These are phyloP conservation scores for Microtus pennsylvanicus DNA, from an alignment of 2,113 vertebrate genomes.

Conservation along the genomic window DNA sequence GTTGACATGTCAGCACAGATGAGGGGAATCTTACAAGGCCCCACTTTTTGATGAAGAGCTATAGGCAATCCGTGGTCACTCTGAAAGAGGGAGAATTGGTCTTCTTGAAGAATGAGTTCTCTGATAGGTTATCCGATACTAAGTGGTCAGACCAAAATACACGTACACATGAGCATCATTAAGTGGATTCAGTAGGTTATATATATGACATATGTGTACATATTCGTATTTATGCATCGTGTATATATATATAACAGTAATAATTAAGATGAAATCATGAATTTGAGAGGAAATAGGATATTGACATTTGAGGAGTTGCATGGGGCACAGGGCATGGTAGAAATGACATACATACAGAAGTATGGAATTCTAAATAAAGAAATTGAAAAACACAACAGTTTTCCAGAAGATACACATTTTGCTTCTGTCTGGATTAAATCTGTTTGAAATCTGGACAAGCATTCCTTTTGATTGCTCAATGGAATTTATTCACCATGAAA, in stretches of 20 bases:
- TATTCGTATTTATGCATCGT: not conserved
- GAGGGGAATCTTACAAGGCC: not conserved
- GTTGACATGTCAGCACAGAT: not conserved
- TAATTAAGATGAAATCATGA: not conserved
- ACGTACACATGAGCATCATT: not conserved
- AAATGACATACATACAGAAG: not conserved
- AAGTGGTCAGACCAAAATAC: not conserved
- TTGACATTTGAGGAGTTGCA: not conserved
- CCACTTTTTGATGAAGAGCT: not conserved
- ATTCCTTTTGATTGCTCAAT: slow-evolving; percentile 28
- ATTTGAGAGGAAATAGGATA: not conserved
- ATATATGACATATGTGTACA: not conserved
- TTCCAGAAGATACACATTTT: slow-evolving; percentile 40
- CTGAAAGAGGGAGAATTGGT: not conserved
- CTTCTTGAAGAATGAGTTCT: not conserved
- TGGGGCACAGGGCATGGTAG: not conserved
- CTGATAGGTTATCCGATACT: not conserved
- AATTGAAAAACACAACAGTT: not conserved
- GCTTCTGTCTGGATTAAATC: slow-evolving; percentile 15
- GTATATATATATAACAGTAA: not conserved
- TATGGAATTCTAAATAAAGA: not conserved
- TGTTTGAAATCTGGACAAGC: slow-evolving; percentile 19
- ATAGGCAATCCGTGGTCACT: not conserved
- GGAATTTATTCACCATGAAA: slow-evolving; percentile 50
- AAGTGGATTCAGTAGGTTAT: not conserved